Percentiles rank a stretch among this genome's conserved stretches.
Evolutionary conservation across 2,113 vertebrate genomes (phyloP).

Genomic region (Odontesthes bonariensis): DNA sequence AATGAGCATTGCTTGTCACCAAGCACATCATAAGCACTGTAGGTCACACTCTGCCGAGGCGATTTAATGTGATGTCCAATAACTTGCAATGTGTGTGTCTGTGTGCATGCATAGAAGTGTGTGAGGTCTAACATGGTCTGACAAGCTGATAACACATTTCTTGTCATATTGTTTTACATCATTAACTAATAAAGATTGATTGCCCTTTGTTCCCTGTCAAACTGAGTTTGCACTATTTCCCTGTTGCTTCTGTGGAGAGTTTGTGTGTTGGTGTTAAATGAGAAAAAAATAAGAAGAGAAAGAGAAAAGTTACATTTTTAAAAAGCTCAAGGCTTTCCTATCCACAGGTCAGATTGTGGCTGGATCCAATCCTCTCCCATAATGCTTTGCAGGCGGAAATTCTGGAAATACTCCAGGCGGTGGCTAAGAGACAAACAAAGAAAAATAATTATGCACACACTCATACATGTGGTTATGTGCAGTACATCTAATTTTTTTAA

Average conservation of each 20-base stretch:
- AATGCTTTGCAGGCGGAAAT: slow-evolving; percentile 80
- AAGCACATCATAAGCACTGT: slow-evolving; percentile 13
- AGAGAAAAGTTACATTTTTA: slow-evolving; percentile 5
- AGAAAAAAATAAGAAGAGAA: neutral
- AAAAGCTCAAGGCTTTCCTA: slow-evolving; percentile 62
- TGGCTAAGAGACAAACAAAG: slow-evolving; percentile 57
- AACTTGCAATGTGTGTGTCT: slow-evolving; percentile 29
- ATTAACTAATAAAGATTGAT: slow-evolving; percentile 73
- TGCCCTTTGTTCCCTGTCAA: slow-evolving; percentile 55
- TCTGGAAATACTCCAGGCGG: slow-evolving; percentile 82
- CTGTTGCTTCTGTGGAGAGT: slow-evolving; percentile 10
- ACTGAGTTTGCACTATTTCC: slow-evolving; percentile 47
- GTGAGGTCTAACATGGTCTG: slow-evolving; percentile 41
- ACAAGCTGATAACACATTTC: slow-evolving; percentile 68
- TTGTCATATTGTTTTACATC: slow-evolving; percentile 61
- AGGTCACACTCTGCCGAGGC: slow-evolving; percentile 50
- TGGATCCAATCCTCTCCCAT: slow-evolving; percentile 83
- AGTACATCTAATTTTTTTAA: too few species aligned
- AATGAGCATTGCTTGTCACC: slow-evolving; percentile 21
- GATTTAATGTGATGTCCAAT: slow-evolving; percentile 43
- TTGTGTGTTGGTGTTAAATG: slow-evolving; percentile 1
- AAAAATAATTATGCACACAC: neutral
- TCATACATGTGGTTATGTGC: too few species aligned
- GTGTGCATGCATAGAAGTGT: slow-evolving; percentile 19
- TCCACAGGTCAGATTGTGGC: slow-evolving; percentile 78